Evolutionary conservation across 2,888 invertebrate genomes (phyloP).

Genomic region (Drosophila barbarae): DNA sequence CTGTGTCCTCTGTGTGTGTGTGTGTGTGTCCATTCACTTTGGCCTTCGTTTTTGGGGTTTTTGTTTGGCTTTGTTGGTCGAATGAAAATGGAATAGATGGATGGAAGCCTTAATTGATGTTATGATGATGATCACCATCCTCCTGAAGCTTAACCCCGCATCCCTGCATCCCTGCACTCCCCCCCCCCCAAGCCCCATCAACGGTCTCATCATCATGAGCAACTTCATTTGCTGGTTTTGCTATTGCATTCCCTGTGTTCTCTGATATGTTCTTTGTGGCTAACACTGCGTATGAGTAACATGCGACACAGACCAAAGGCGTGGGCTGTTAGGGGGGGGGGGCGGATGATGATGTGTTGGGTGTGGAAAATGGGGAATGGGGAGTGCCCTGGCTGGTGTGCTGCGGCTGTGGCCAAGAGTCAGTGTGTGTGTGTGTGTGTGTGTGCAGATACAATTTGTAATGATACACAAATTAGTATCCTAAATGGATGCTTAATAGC

Average conservation of each 20-base stretch:
- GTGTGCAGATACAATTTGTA: constrained; percentile 69
- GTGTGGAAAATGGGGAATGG: neutral
- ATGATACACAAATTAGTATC: constrained; percentile 76
- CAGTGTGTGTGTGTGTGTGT: constrained; percentile 32
- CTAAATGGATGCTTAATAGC: constrained; percentile 74
- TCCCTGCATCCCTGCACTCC: neutral
- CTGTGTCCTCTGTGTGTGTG: constrained; percentile 2
- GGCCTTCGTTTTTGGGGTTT: constrained; percentile 45
- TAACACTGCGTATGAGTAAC: constrained; percentile 63
- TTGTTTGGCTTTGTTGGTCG: constrained; percentile 53
- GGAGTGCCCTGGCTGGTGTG: constrained; percentile 3
- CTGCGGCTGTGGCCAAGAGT: constrained; percentile 27
- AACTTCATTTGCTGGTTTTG: constrained; percentile 44
- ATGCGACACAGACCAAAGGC: constrained; percentile 29
- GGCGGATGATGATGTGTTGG: too few species aligned
- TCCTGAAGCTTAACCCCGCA: neutral
- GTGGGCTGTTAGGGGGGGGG: neutral
- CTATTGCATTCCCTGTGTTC: constrained; percentile 57
- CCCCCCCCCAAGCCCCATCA: too few species aligned
- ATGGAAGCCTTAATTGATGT: constrained; percentile 64
- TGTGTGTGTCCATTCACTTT: constrained; percentile 37
- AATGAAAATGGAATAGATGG: constrained; percentile 48
- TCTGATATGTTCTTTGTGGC: constrained; percentile 43
- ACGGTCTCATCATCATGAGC: constrained; percentile 12
- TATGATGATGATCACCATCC: constrained; percentile 59